Percentiles rank a stretch among this genome's conserved stretches.
Evolutionary conservation across 1,140 invertebrate genomes (phyloP).

Genomic region (Trichoplusia ni): DNA sequence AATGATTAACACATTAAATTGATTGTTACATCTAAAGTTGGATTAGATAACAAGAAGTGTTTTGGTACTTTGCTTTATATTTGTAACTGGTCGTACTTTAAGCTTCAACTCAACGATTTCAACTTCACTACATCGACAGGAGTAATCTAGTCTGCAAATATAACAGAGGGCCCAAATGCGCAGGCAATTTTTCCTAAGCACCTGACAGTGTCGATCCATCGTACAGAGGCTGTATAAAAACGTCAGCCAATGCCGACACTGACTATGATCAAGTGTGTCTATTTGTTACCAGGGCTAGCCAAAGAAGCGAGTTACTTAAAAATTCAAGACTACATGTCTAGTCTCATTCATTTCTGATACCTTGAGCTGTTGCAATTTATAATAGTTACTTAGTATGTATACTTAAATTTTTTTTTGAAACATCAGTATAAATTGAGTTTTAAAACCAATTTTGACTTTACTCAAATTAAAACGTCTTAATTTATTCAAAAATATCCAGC

Average conservation of each 20-base stretch:
- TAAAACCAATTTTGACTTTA: too few species aligned
- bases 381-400: too few species aligned
- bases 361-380: too few species aligned
- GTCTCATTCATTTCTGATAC: too few species aligned
- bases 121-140: not conserved
- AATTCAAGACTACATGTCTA: too few species aligned
- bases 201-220: conserved; percentile 58
- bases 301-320: too few species aligned
- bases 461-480: conserved; percentile 5
- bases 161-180: conserved; percentile 28
- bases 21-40: not conserved
- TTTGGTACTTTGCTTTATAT: too few species aligned
- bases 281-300: conserved; percentile 47
- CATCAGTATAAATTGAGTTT: too few species aligned
- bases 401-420: too few species aligned
- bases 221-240: conserved; percentile 54
- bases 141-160: conserved; percentile 5
- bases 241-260: conserved; percentile 50
- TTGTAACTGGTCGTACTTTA: too few species aligned
- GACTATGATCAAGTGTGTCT: conserved; percentile 61
- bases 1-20: too few species aligned
- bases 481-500: not conserved
- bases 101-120: not conserved
- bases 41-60: too few species aligned
- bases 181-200: conserved; percentile 57